A percentile compares a stretch with the other conserved stretches of the same genome.
Evolutionary conservation across 2,888 invertebrate genomes (phyloP).

Genomic region (Hirtodrosophila cameraria): DNA sequence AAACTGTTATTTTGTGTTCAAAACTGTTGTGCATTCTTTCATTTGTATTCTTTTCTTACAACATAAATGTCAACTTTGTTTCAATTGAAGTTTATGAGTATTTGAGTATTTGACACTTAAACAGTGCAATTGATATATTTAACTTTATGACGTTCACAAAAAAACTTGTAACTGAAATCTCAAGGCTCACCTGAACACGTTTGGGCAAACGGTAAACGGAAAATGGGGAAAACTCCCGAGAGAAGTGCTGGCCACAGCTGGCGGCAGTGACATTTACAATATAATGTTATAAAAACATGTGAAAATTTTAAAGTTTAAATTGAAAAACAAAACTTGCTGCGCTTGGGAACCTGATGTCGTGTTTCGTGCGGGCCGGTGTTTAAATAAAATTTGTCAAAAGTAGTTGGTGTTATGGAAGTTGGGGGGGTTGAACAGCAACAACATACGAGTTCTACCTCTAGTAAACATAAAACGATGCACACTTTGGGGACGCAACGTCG

Average conservation of each 20-base stretch:
- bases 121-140: neutral
- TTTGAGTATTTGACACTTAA: slow-evolving; percentile 3
- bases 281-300: slow-evolving; percentile 53
- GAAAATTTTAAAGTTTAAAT: slow-evolving; percentile 73
- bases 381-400: slow-evolving; percentile 60
- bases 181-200: slow-evolving; percentile 44
- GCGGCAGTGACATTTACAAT: slow-evolving; percentile 58
- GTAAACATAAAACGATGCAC: slow-evolving; percentile 75
- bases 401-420: slow-evolving; percentile 3
- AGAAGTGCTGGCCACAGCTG: slow-evolving; percentile 57
- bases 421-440: slow-evolving; percentile 1
- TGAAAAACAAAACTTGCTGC: slow-evolving; percentile 64
- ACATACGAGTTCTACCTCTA: slow-evolving; percentile 59
- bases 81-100: slow-evolving; percentile 10
- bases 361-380: slow-evolving; percentile 42
- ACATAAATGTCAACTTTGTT: neutral
- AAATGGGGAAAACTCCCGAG: slow-evolving; percentile 52
- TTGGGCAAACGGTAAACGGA: slow-evolving; percentile 24
- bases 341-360: slow-evolving; percentile 36
- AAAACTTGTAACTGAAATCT: slow-evolving; percentile 32
- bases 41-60: neutral
- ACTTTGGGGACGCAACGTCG: slow-evolving; percentile 65
- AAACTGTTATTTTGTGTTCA: too few species aligned
- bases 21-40: too few species aligned
- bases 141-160: slow-evolving; percentile 16